A percentile compares a stretch with the other conserved stretches of the same genome.
Conservation (phyloP, 2,797 vertebrate species). For the Micropoecilia bifurca region DNA sequence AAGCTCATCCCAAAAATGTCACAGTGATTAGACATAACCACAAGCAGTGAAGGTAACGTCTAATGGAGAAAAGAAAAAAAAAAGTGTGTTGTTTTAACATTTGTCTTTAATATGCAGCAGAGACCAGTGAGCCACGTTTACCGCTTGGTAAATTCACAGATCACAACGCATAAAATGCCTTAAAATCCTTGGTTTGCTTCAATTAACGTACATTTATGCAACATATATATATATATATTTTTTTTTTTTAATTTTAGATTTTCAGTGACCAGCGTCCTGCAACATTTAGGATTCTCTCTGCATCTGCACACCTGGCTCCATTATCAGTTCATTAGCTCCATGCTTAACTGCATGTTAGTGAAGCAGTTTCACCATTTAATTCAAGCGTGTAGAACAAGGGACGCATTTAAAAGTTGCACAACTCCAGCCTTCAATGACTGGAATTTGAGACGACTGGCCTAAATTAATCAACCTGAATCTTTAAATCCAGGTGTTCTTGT, state of each 20-base stretch:
- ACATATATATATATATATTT: not conserved
- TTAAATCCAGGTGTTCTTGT: not conserved
- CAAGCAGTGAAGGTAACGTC: not conserved
- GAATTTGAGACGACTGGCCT: not conserved
- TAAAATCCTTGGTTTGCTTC: not conserved
- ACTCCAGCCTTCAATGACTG: too few species aligned
- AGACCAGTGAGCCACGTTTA: not conserved
- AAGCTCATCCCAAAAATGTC: not conserved
- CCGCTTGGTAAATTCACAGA: not conserved
- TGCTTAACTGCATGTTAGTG: too few species aligned
- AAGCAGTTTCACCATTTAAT: too few species aligned
- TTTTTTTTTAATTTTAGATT: not conserved
- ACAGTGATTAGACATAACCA: not conserved
- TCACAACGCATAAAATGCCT: not conserved
- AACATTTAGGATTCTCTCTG: too few species aligned
- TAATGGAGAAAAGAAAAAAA: not conserved
- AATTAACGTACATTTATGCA: not conserved
- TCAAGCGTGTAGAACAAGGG: too few species aligned
- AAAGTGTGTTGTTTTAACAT: not conserved
- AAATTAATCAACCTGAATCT: not conserved
- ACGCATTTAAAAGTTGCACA: too few species aligned
- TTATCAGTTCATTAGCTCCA: too few species aligned
- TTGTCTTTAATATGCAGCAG: not conserved
- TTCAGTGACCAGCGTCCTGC: not conserved
- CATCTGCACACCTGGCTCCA: too few species aligned